These are phyloP conservation scores for Notarius quadriscutis DNA, from an alignment of 2,113 vertebrate genomes.

Conservation along the genomic window DNA sequence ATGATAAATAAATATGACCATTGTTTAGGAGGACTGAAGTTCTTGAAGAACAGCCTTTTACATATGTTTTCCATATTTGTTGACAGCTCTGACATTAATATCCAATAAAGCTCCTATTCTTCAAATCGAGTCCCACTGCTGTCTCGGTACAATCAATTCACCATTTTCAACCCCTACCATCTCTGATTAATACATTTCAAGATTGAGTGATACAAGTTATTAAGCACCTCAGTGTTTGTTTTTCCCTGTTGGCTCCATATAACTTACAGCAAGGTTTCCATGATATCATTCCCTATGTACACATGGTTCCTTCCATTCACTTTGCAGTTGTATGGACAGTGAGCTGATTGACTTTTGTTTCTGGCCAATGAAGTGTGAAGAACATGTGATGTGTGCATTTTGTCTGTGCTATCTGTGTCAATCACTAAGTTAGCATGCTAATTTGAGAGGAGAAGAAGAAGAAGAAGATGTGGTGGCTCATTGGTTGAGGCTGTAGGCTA, in stretches of 20 bases:
- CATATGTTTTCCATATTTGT: neutral
- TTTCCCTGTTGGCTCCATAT: conserved; percentile 20
- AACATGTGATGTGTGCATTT: conserved; percentile 33
- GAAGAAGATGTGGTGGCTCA: neutral
- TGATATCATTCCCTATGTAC: conserved; percentile 22
- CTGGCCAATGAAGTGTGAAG: conserved; percentile 29
- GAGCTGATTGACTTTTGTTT: conserved; percentile 35
- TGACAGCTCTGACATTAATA: neutral
- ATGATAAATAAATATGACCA: neutral
- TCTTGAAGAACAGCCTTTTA: neutral
- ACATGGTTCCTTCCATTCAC: conserved; percentile 4
- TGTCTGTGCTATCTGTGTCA: conserved; percentile 31
- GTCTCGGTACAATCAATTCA: neutral
- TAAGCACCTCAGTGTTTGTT: neutral
- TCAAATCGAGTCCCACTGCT: neutral
- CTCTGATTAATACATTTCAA: neutral
- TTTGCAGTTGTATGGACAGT: conserved; percentile 9
- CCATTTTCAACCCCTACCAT: neutral
- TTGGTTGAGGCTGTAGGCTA: neutral
- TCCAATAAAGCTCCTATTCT: neutral
- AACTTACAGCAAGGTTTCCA: conserved; percentile 12
- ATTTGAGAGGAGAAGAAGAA: neutral
- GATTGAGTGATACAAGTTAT: neutral
- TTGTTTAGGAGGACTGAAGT: neutral
- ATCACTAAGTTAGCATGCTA: conserved; percentile 33